A percentile compares a stretch with the other conserved stretches of the same genome.
These are phyloP conservation scores for Polydrusus tereticollis DNA, from an alignment of 2,888 invertebrate species.

Conservation along the genomic window DNA sequence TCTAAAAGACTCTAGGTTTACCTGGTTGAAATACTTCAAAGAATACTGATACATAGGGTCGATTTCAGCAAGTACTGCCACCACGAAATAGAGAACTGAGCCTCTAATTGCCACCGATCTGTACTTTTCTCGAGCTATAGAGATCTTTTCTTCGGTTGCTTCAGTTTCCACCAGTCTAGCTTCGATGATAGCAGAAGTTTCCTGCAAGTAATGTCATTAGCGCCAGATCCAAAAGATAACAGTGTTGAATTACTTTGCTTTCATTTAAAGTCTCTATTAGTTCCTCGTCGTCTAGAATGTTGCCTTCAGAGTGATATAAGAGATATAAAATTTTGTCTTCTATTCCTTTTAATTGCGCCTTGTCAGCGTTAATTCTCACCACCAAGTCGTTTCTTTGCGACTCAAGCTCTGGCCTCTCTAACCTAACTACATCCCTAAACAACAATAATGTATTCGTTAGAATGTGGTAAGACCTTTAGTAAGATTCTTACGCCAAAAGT, in stretches of 20 bases:
- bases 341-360: slow-evolving; percentile 84
- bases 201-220: slow-evolving; percentile 66
- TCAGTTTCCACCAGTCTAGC: slow-evolving; percentile 89
- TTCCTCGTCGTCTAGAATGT: slow-evolving; percentile 94
- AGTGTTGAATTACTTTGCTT: slow-evolving; percentile 76
- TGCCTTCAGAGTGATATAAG: slow-evolving; percentile 86
- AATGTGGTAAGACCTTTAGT: background rate
- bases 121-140: slow-evolving; percentile 88
- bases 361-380: slow-evolving; percentile 86
- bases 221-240: background rate
- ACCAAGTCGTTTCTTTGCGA: slow-evolving; percentile 85
- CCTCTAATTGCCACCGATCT: slow-evolving; percentile 88
- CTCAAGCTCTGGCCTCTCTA: slow-evolving; percentile 91
- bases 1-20: slow-evolving; percentile 54
- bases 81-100: slow-evolving; percentile 91
- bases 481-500: slow-evolving; percentile 80
- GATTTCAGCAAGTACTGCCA: slow-evolving; percentile 88
- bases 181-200: slow-evolving; percentile 91
- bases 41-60: slow-evolving; percentile 98
- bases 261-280: slow-evolving; percentile 91
- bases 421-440: slow-evolving; percentile 85
- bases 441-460: background rate
- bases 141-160: slow-evolving; percentile 88
- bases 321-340: slow-evolving; percentile 92
- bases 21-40: slow-evolving; percentile 87